A percentile compares a stretch with the other conserved stretches of the same genome.
Evolutionary conservation across 2,113 vertebrate genomes (phyloP).

Genomic region (Myxocyprinus asiaticus): DNA sequence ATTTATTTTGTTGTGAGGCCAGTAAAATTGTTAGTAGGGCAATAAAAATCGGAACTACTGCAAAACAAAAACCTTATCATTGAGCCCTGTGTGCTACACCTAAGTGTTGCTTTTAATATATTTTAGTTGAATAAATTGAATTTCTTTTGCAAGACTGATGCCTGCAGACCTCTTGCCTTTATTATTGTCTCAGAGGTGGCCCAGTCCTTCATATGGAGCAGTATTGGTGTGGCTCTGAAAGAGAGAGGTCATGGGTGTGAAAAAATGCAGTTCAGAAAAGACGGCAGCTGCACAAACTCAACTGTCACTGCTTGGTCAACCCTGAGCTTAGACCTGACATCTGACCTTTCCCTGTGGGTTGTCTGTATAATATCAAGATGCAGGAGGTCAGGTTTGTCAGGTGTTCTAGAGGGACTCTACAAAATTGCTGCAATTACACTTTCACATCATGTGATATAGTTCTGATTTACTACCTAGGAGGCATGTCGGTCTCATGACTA

Average conservation of each 20-base stretch:
- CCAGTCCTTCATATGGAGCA: slow-evolving; percentile 11
- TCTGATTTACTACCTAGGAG: slow-evolving; percentile 18
- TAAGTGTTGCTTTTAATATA: too few species aligned
- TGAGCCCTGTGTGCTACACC: too few species aligned
- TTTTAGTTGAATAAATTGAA: neutral
- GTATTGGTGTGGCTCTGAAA: neutral
- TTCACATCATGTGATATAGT: neutral
- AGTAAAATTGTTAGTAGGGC: too few species aligned
- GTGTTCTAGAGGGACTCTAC: slow-evolving; percentile 28
- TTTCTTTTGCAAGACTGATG: neutral
- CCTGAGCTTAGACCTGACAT: slow-evolving; percentile 59
- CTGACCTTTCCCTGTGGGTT: slow-evolving; percentile 38
- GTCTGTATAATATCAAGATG: slow-evolving; percentile 53
- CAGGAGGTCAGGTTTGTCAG: slow-evolving; percentile 49
- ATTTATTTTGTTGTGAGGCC: too few species aligned
- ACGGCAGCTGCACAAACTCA: slow-evolving; percentile 50
- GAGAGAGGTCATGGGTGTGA: slow-evolving; percentile 19
- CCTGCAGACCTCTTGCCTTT: neutral
- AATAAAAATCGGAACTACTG: too few species aligned
- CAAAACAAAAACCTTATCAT: too few species aligned
- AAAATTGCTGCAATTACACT: slow-evolving; percentile 51
- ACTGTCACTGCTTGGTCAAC: slow-evolving; percentile 34
- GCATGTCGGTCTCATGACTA: neutral
- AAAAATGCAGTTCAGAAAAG: slow-evolving; percentile 40
- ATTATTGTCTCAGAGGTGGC: slow-evolving; percentile 13